A percentile compares a stretch with the other conserved stretches of the same genome.
Evolutionary conservation across 2,888 invertebrate species (phyloP).

Genomic region (Pseudoips prasinana): DNA sequence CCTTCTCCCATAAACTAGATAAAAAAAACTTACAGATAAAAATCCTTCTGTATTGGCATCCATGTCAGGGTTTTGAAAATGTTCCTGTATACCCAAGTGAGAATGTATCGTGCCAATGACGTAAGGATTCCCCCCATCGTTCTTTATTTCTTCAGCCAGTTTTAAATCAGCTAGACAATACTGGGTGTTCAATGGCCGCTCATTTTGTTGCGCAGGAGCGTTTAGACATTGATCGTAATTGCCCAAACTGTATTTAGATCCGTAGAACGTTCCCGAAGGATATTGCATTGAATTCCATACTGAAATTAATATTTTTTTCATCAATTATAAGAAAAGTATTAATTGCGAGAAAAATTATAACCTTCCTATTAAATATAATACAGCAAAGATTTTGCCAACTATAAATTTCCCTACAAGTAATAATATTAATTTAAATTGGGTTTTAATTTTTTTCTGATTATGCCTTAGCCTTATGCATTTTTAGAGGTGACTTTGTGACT

Average conservation of each 20-base stretch:
- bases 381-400: no score
- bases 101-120: background rate
- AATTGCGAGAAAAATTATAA: no score
- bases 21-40: constrained; percentile 18
- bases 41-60: constrained; percentile 7
- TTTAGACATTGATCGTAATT: constrained; percentile 48
- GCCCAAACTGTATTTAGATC: constrained; percentile 35
- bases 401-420: no score
- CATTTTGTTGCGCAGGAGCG: constrained; percentile 28
- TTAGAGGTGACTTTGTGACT: no score
- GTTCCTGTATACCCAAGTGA: background rate
- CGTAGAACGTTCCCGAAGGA: constrained; percentile 42
- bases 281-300: constrained; percentile 50
- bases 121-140: constrained; percentile 1
- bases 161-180: constrained; percentile 45
- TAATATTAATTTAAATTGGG: no score
- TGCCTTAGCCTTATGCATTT: no score
- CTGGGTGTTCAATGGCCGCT: constrained; percentile 33
- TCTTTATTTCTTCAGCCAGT: constrained; percentile 5
- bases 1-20: no score
- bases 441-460: no score
- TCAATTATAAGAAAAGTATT: no score
- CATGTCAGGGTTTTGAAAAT: background rate
- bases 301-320: no score
- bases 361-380: no score